Evolutionary conservation across 2,797 vertebrate species (phyloP).

Genomic region (Poeciliopsis gracilis): DNA sequence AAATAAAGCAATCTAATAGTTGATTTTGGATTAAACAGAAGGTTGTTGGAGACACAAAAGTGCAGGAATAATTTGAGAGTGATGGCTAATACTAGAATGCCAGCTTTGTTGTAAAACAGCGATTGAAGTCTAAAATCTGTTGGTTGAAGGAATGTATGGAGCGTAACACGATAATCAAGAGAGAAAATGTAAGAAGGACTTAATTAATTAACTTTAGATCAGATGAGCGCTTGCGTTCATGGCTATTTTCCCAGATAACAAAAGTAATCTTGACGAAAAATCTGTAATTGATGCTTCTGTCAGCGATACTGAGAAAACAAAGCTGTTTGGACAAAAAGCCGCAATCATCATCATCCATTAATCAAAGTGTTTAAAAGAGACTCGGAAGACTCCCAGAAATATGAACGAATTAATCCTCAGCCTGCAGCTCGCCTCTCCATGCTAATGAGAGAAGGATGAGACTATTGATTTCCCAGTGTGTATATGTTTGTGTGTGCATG

Average conservation of each 20-base stretch:
- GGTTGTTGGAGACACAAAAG: not conserved
- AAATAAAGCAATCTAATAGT: not conserved
- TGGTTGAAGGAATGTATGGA: not conserved
- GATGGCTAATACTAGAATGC: not conserved
- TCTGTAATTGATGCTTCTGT: conserved; percentile 38
- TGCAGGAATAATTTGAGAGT: not conserved
- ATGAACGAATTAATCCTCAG: conserved; percentile 56
- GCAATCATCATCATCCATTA: conserved; percentile 55
- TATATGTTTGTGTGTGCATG: conserved; percentile 12
- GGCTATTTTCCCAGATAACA: not conserved
- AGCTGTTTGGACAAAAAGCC: conserved; percentile 43
- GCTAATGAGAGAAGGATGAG: conserved; percentile 59
- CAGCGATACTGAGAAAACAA: conserved; percentile 23
- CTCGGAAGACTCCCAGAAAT: conserved; percentile 35
- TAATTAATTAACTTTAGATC: not conserved
- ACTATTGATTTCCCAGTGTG: conserved; percentile 48
- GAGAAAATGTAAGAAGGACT: not conserved
- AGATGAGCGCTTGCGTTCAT: conserved; percentile 3
- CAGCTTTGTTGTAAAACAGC: not conserved
- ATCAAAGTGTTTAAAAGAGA: conserved; percentile 59
- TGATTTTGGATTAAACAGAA: not conserved
- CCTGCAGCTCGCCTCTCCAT: conserved; percentile 36
- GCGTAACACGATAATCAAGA: not conserved
- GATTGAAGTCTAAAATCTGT: too few species aligned
- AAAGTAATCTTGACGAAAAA: conserved; percentile 1